phyloP scores from a whole-genome alignment of 2,888 invertebrate species.

The Dasysyrphus tricinctus region DNA sequence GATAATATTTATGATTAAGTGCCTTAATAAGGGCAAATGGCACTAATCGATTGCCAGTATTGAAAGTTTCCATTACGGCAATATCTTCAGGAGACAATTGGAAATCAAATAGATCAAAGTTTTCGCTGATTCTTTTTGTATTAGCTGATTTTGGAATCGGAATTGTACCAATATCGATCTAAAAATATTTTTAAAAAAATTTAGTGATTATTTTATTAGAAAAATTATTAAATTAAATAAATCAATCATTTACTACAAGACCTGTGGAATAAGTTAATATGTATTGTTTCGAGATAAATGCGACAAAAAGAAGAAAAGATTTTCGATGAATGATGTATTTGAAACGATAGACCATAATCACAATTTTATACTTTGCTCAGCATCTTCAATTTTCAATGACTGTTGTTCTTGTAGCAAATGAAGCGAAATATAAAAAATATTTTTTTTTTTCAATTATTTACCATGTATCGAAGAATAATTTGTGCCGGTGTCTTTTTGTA shows the following conservation, averaged over 20 bases:
- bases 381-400: too few species aligned
- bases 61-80: conserved; percentile 84
- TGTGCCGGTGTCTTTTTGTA: conserved; percentile 88
- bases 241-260: too few species aligned
- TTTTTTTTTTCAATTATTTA: conserved; percentile 80
- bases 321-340: too few species aligned
- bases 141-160: conserved; percentile 86
- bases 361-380: too few species aligned
- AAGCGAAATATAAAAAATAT: too few species aligned
- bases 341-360: too few species aligned
- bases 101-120: conserved; percentile 86
- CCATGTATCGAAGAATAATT: conserved; percentile 87
- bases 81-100: conserved; percentile 84
- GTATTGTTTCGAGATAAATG: neutral
- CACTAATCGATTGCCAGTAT: conserved; percentile 82
- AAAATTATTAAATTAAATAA: too few species aligned
- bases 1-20: conserved; percentile 82
- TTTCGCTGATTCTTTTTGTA: conserved; percentile 83
- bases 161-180: conserved; percentile 85
- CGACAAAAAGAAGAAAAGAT: too few species aligned
- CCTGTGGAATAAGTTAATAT: too few species aligned
- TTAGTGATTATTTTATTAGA: neutral
- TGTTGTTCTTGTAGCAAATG: too few species aligned
- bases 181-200: conserved; percentile 76
- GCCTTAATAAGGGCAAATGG: conserved; percentile 79